phyloP scores from a whole-genome alignment of 2,888 invertebrate species.

The Pristionchus fissidentatus region DNA sequence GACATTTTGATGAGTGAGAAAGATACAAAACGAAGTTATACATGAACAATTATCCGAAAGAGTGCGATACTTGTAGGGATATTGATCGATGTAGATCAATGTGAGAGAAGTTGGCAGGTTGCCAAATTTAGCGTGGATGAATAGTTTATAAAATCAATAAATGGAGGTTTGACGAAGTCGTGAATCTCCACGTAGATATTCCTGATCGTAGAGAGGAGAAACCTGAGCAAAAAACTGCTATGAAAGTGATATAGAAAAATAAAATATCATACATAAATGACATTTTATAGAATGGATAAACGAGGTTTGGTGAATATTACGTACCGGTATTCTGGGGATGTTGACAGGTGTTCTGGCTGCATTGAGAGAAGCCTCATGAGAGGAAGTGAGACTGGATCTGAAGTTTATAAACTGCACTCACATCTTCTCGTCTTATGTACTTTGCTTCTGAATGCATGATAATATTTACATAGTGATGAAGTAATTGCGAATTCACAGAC shows the following conservation, averaged over 20 bases:
- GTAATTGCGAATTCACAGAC: background rate
- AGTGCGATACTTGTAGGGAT: background rate
- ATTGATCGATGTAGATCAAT: background rate
- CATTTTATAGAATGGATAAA: no score
- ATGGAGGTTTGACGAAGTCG: conserved; percentile 41
- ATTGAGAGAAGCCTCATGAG: background rate
- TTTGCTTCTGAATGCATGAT: background rate
- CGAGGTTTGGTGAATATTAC: no score
- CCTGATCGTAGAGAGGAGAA: background rate
- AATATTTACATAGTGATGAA: background rate
- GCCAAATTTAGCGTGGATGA: background rate
- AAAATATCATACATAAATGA: no score
- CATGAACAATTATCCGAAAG: background rate
- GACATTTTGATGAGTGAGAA: no score
- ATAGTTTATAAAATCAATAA: conserved; percentile 40
- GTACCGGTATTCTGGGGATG: background rate
- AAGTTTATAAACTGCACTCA: background rate
- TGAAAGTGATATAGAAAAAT: no score
- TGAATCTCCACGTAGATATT: conserved; percentile 11
- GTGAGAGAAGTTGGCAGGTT: background rate
- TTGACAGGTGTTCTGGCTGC: background rate
- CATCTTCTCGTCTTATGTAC: background rate
- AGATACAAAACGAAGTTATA: no score
- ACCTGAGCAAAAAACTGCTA: background rate
- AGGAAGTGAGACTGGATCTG: conserved; percentile 38